These are phyloP conservation scores for Amphibalanus amphitrite DNA, from an alignment of 1,140 invertebrate genomes.

Conservation along the genomic window DNA sequence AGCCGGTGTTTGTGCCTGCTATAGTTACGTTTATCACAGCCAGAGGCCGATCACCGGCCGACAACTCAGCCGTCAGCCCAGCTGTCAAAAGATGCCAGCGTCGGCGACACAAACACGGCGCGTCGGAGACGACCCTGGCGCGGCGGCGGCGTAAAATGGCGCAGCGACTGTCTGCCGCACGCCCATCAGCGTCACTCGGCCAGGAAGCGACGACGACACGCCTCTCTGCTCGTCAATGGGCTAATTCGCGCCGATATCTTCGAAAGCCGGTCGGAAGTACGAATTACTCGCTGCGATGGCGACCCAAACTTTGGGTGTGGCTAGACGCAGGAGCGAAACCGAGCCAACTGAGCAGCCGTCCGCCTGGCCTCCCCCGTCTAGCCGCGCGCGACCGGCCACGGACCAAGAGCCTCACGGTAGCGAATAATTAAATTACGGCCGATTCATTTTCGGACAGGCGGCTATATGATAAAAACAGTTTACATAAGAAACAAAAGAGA, in stretches of 20 bases:
- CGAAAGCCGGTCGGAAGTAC: neutral
- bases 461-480: neutral
- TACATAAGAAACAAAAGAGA: slow-evolving; percentile 2
- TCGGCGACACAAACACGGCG: neutral
- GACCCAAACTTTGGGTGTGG: neutral
- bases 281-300: neutral
- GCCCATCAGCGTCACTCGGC: neutral
- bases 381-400: too few species aligned
- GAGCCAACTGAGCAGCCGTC: neutral
- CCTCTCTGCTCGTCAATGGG: neutral
- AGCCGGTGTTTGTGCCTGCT: too few species aligned
- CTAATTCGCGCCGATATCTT: neutral
- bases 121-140: neutral
- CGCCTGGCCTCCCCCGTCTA: too few species aligned
- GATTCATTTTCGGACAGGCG: neutral
- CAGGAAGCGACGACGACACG: neutral
- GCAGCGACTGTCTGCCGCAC: neutral
- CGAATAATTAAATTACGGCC: neutral
- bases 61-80: neutral
- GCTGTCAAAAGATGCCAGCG: neutral
- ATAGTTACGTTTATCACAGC: too few species aligned
- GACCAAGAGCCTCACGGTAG: neutral
- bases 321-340: neutral
- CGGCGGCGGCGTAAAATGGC: neutral
- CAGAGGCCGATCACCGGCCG: too few species aligned